A percentile compares a stretch with the other conserved stretches of the same genome.
Evolutionary conservation across 2,797 vertebrate species (phyloP).

Genomic region (Cryptoprocta ferox): DNA sequence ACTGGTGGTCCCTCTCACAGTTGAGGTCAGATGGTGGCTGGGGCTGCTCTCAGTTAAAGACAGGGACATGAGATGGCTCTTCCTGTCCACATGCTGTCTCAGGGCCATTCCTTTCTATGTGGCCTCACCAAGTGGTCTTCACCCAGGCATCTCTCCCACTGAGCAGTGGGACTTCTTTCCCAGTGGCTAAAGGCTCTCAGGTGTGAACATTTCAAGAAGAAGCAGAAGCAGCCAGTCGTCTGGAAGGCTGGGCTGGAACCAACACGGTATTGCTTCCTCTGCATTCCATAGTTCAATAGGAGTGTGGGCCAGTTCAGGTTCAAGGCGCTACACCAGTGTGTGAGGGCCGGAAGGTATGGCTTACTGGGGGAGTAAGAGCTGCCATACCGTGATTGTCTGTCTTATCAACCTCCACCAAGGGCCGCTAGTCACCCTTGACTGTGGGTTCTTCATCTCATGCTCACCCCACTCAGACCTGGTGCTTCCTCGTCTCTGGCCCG

Average conservation of each 20-base stretch:
- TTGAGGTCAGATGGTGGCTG: neutral
- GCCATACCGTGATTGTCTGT: neutral
- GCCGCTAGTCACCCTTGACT: fast-evolving
- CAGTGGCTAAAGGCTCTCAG: neutral
- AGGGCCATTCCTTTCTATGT: neutral
- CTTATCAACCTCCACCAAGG: neutral
- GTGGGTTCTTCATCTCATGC: neutral
- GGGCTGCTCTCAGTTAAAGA: neutral
- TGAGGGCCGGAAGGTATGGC: neutral
- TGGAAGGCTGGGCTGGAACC: neutral
- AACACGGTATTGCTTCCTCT: neutral
- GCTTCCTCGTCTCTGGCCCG: neutral
- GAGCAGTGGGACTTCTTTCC: neutral
- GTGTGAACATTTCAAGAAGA: neutral
- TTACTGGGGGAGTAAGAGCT: neutral
- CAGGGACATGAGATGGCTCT: too few relatives aligned
- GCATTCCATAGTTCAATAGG: neutral
- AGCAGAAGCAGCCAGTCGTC: neutral
- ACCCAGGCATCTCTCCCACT: neutral
- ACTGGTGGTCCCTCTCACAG: neutral
- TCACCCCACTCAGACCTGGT: neutral
- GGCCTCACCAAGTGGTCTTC: neutral
- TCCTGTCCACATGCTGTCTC: neutral
- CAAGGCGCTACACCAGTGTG: fast-evolving
- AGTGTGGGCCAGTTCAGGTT: fast-evolving